Base-by-base conservation (phyloP, 2,888 invertebrate species). In the Scelioninae gen. 2 region DNA sequence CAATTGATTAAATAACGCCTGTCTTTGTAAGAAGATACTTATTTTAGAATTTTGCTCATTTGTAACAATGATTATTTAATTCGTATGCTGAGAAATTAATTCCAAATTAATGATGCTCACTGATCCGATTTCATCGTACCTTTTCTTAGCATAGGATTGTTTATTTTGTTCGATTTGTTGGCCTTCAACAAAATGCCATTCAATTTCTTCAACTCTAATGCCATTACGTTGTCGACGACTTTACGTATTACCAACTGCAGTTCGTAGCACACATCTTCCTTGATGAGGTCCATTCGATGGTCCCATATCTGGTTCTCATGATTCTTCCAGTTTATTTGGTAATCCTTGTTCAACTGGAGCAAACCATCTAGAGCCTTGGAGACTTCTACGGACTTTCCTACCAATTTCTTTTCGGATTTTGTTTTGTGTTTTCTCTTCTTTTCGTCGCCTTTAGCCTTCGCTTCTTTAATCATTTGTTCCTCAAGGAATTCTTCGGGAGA, bases 211-310 rank as follows among this genome's bases (percentile, higher is more conserved):
- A 91, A 81, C 78, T 91, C 91, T 19, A 89, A 60, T 78, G 88
- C 87, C 91, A 92, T 91, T 77, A 90, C 80, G 78, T 91, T 90
- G 81, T 94, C 94, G 0, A 94, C 93, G 46, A 91, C 87, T 33
- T 88, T 86, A n/a, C 93, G 87, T 28, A 93, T 87, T 80, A 93
- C 89, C 22, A 90, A 78, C 63, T 93, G 91, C 57, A 92, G 87
- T 74, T 92, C 90, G 65, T 89, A 86, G 74, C 91, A 89, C 75
- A 91, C 90, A 73, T 91, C 89, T 77, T 91, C 91, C 7, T 89
- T 90, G 37, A 95, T 89, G 31, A 93, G 83, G 75, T 91, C 89
- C 78, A 89, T 87, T 75, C 93, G 91, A 78, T 89, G 89, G 19
- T 89, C 90, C 83, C 90, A 91, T 11, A 88, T 82, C 2, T 89